A percentile compares a stretch with the other conserved stretches of the same genome.
These are phyloP conservation scores for Lymantria dispar DNA, from an alignment of 2,888 invertebrate genomes.

Conservation along the genomic window DNA sequence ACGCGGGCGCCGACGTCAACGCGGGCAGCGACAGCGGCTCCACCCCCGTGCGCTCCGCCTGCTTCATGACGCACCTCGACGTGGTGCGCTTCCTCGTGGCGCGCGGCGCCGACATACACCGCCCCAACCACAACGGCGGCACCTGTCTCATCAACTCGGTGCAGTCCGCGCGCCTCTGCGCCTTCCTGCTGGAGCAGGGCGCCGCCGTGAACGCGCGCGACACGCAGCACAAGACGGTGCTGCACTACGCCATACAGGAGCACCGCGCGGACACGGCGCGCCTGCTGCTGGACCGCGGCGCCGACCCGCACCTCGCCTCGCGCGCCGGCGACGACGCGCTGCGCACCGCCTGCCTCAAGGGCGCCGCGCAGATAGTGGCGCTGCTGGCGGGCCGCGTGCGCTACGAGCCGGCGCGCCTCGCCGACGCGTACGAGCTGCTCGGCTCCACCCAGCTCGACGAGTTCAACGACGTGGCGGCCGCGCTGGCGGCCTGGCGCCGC, in stretches of 20 bases:
- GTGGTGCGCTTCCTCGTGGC: constrained; percentile 88
- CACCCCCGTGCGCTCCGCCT: constrained; percentile 94
- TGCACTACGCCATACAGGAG: constrained; percentile 94
- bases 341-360: constrained; percentile 90
- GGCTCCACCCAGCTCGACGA: constrained; percentile 94
- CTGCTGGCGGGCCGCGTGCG: constrained; percentile 84
- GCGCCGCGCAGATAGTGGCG: constrained; percentile 83
- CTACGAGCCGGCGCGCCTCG: constrained; percentile 86
- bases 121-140: constrained; percentile 94
- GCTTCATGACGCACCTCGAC: constrained; percentile 94
- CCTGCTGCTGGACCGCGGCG: constrained; percentile 89
- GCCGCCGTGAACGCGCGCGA: constrained; percentile 92
- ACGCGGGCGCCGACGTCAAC: constrained; percentile 92
- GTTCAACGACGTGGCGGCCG: constrained; percentile 88
- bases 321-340: constrained; percentile 94
- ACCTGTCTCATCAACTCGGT: constrained; percentile 97
- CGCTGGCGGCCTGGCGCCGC: constrained; percentile 89
- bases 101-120: constrained; percentile 91
- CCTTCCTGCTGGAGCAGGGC: constrained; percentile 89
- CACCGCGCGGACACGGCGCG: constrained; percentile 92
- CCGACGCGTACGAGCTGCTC: constrained; percentile 94
- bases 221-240: constrained; percentile 94
- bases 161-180: constrained; percentile 91
- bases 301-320: constrained; percentile 89
- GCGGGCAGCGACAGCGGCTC: constrained; percentile 94